These are phyloP conservation scores for Arnoldichthys spilopterus DNA, from an alignment of 2,797 vertebrate species.

Conservation along the genomic window DNA sequence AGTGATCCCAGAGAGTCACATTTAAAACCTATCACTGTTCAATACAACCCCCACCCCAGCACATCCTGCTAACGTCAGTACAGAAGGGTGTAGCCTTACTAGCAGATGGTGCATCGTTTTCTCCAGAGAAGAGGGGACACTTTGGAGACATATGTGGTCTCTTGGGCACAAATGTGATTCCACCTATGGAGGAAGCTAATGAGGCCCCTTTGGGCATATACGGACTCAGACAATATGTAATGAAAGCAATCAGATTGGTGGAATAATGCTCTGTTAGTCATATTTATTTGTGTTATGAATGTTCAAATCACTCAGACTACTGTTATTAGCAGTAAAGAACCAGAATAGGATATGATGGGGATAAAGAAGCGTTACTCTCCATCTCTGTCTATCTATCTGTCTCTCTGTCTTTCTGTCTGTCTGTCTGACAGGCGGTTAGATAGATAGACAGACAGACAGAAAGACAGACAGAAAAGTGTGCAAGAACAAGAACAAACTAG, in stretches of 20 bases:
- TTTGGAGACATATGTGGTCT: constrained; percentile 55
- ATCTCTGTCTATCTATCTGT: no score
- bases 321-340: constrained; percentile 1
- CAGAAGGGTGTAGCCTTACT: constrained; percentile 64
- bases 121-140: constrained; percentile 50
- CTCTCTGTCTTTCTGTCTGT: no score
- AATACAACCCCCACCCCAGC: not conserved
- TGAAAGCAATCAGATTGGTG: constrained; percentile 9
- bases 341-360: constrained; percentile 6
- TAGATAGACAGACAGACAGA: no score
- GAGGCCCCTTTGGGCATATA: constrained; percentile 21
- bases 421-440: no score
- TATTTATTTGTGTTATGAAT: constrained; percentile 6
- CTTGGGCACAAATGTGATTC: constrained; percentile 49
- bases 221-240: constrained; percentile 6
- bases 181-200: constrained; percentile 31
- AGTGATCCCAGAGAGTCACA: not conserved
- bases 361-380: no score
- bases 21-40: constrained; percentile 11
- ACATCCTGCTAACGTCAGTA: constrained; percentile 1
- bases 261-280: constrained; percentile 19
- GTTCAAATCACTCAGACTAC: not conserved
- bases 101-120: constrained; percentile 63
- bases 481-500: no score
- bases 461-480: no score